Evolutionary conservation across 2,113 vertebrate species (phyloP).

Genomic region (Chloropsis hardwickii): DNA sequence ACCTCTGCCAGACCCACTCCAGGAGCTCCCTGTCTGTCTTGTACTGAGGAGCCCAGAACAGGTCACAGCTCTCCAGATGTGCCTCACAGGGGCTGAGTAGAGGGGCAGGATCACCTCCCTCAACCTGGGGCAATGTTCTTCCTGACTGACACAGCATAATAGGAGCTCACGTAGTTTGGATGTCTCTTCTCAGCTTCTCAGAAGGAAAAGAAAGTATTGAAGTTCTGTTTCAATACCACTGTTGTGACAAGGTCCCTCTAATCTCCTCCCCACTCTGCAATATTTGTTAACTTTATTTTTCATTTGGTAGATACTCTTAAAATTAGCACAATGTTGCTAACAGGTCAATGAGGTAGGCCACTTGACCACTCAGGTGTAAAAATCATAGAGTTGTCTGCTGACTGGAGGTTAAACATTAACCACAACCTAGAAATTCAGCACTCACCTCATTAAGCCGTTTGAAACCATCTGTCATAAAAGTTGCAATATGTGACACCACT

Average conservation of each 20-base stretch:
- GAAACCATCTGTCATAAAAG: conserved; percentile 53
- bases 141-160: background rate
- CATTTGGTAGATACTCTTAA: background rate
- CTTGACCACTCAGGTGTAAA: background rate
- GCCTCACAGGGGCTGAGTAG: background rate
- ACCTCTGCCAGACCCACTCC: rapidly evolving
- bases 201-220: background rate
- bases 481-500: background rate
- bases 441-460: conserved; percentile 42
- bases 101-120: background rate
- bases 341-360: background rate
- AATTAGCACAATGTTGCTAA: background rate
- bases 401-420: conserved; percentile 35
- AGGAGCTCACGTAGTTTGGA: background rate
- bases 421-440: conserved; percentile 33
- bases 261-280: rapidly evolving
- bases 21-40: background rate
- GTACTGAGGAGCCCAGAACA: background rate
- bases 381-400: background rate
- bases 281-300: background rate
- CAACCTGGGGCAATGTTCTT: background rate
- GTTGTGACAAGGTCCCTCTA: background rate
- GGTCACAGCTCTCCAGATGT: background rate
- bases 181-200: background rate
- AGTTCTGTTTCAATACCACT: background rate